Base-by-base conservation (phyloP, 53 echinoderm and acorn worm genomes). In the Zoroaster sp. region DNA sequence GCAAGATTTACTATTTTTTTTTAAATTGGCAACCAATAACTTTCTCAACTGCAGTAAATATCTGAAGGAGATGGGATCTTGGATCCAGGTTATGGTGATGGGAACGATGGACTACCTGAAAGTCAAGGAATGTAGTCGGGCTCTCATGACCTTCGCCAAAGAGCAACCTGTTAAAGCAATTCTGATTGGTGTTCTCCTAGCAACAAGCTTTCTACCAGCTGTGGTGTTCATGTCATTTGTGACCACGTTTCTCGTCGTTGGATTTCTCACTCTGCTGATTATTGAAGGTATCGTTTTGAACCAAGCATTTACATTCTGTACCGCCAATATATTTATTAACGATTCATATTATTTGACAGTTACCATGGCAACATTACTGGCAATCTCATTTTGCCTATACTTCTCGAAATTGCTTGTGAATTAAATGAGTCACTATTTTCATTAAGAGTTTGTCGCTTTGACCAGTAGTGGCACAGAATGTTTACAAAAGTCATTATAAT, bases 211-310 rank as follows among this genome's bases (percentile, higher is more conserved):
- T 23, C 44, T 91, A 9, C 91, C 91, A 2, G 66, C 75, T 23
- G 37, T 86, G 34, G 75, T 43, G 35, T 91, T 91, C 33, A 28
- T 91, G 35, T 85, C 54, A 10, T 91, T 91, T 34, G 86, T 70
- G 44, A 54, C 28, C 36, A 63, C 76, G 36, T 66, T 75, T 8
- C 75, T 91, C 4, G 28, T 73, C 20, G 33, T 85, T 18, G 82
- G 91, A 5, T 30, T 91, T 15, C 3, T 85, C 8, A 36, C 67
- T 3, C 67, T 91, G 83, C 67, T 85, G 17, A 18, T 76, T 59
- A 66, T 91, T 76, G 91, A 91, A 91, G 91, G 91, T 91, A n/a
- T n/a, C n/a, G n/a, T n/a, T n/a, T n/a, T n/a, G n/a, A n/a, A n/a
- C n/a, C n/a, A n/a, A n/a, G n/a, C n/a, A n/a, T n/a, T n/a, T n/a